These are phyloP conservation scores for Sylvia borin DNA, from an alignment of 2,797 vertebrate species.

Conservation along the genomic window DNA sequence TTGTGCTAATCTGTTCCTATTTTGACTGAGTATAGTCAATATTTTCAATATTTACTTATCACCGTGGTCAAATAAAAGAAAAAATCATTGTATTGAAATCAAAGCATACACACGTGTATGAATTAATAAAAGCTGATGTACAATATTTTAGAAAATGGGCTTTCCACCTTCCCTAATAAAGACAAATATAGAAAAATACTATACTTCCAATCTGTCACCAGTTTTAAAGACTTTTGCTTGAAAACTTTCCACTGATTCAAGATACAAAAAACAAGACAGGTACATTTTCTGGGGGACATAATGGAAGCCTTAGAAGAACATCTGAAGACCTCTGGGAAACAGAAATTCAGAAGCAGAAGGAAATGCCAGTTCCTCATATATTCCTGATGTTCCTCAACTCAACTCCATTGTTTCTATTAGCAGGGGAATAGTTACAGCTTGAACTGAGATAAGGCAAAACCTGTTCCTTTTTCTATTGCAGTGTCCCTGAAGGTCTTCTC, in stretches of 20 bases:
- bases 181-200: neutral
- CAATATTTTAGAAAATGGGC: neutral
- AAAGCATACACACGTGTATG: neutral
- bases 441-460: neutral
- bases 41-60: neutral
- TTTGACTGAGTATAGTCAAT: neutral
- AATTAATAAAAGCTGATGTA: neutral
- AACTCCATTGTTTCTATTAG: neutral
- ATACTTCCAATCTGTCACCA: neutral
- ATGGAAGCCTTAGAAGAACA: neutral
- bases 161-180: neutral
- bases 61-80: neutral
- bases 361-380: neutral
- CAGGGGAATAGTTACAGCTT: neutral
- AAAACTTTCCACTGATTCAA: neutral
- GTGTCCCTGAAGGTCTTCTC: neutral
- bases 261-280: fast-evolving
- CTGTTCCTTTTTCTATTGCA: neutral
- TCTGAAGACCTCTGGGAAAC: neutral
- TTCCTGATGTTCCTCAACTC: neutral
- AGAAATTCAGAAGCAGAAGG: neutral
- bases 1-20: neutral
- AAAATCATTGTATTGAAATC: neutral
- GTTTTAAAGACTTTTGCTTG: neutral
- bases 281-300: neutral